These are phyloP conservation scores for Brachionus paranguensis DNA, from an alignment of 1,140 invertebrate genomes.

Conservation along the genomic window DNA sequence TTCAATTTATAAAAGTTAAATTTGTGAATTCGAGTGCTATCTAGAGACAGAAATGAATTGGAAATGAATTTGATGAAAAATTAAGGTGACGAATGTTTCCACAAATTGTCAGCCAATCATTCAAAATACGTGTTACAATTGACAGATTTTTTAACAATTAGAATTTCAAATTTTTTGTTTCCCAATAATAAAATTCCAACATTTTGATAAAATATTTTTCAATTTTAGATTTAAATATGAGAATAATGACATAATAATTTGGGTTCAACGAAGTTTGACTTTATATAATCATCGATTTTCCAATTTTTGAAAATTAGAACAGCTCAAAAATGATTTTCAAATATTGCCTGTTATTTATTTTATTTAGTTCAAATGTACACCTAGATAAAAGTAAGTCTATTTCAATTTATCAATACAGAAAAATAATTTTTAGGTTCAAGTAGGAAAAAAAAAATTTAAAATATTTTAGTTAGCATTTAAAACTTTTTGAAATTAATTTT, in stretches of 20 bases:
- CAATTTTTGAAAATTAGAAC: background rate
- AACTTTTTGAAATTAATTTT: too few relatives aligned
- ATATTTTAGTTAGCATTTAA: too few relatives aligned
- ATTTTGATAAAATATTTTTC: background rate
- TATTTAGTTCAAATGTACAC: background rate
- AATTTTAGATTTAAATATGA: conserved; percentile 16
- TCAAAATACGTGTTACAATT: background rate
- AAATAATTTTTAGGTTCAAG: background rate
- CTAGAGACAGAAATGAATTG: background rate
- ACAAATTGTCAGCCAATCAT: background rate
- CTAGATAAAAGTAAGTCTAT: background rate
- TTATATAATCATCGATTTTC: background rate
- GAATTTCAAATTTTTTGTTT: conserved; percentile 8
- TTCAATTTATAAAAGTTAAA: background rate
- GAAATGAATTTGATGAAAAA: background rate
- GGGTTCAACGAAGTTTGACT: background rate
- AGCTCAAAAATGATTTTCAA: conserved; percentile 5
- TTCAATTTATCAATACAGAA: background rate
- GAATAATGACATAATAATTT: conserved; percentile 25
- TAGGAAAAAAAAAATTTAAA: background rate
- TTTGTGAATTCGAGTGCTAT: background rate
- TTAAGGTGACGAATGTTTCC: background rate
- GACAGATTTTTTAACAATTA: background rate
- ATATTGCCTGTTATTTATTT: background rate
- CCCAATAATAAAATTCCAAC: conserved; percentile 4